Conservation (phyloP, 2,888 invertebrate genomes). For the Mechanitis messenoides region DNA sequence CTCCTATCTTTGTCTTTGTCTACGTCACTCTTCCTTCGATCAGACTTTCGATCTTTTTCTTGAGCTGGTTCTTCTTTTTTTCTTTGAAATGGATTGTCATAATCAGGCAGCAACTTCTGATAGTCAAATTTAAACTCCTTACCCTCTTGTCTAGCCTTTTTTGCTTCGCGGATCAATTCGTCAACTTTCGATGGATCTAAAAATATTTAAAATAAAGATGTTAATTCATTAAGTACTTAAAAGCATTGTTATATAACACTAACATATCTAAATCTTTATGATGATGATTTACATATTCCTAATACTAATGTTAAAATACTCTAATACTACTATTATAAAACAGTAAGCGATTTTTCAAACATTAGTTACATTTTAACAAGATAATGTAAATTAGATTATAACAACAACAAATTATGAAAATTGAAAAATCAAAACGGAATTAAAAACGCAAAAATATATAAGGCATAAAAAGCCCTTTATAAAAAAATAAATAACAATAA, state of each 20-base stretch:
- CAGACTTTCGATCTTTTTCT: constrained; percentile 31
- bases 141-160: constrained; percentile 62
- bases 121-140: constrained; percentile 66
- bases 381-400: no score
- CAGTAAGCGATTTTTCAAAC: neutral
- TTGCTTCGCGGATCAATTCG: constrained; percentile 64
- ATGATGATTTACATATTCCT: no score
- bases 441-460: no score
- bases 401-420: no score
- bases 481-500: no score
- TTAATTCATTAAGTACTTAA: neutral
- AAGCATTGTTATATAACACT: no score
- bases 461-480: no score
- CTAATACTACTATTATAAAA: neutral
- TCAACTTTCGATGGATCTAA: constrained; percentile 63
- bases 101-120: constrained; percentile 60
- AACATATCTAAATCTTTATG: no score
- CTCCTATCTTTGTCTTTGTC: constrained; percentile 32
- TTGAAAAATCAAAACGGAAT: no score
- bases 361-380: neutral
- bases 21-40: constrained; percentile 27
- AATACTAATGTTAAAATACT: no score
- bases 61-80: constrained; percentile 35
- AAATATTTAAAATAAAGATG: constrained; percentile 22
- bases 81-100: constrained; percentile 68